These are phyloP conservation scores for Leptinotarsa rubiginosa DNA, from an alignment of 2,888 invertebrate genomes.

Conservation along the genomic window DNA sequence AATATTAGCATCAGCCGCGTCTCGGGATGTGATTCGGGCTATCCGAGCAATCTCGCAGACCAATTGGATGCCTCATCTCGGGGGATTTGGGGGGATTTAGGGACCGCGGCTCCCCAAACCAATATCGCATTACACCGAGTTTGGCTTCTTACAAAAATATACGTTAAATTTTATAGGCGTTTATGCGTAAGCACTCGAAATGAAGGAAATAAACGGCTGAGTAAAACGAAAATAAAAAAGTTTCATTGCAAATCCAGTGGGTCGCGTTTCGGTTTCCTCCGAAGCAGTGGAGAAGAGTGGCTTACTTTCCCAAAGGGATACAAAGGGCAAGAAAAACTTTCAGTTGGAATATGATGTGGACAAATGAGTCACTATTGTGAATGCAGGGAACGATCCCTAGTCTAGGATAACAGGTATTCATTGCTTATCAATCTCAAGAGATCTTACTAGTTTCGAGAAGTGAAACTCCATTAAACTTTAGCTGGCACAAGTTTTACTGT, in stretches of 20 bases:
- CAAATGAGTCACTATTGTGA: too few species aligned
- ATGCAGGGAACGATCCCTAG: too few species aligned
- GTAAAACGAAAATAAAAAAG: conserved; percentile 63
- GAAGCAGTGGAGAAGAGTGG: conserved; percentile 26
- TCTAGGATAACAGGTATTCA: too few species aligned
- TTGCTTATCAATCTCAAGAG: too few species aligned
- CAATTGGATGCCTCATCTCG: conserved; percentile 63
- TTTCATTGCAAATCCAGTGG: conserved; percentile 62
- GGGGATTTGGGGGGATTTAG: conserved; percentile 55
- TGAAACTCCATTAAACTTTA: too few species aligned
- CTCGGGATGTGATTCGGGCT: conserved; percentile 61
- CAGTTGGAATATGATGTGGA: neutral
- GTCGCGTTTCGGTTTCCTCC: conserved; percentile 59
- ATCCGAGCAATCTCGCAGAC: conserved; percentile 61
- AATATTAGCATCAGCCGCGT: conserved; percentile 56
- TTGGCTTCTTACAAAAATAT: conserved; percentile 63
- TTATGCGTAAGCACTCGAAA: conserved; percentile 63
- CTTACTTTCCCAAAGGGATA: neutral
- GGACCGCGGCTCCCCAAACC: conserved; percentile 51
- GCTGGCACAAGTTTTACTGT: too few species aligned
- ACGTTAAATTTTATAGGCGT: conserved; percentile 65
- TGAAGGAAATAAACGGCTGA: conserved; percentile 62
- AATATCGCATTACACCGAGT: conserved; percentile 64
- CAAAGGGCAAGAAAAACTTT: neutral
- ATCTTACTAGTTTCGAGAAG: too few species aligned